These are phyloP conservation scores for Uria aalge DNA, from an alignment of 2,113 vertebrate species.

Conservation along the genomic window DNA sequence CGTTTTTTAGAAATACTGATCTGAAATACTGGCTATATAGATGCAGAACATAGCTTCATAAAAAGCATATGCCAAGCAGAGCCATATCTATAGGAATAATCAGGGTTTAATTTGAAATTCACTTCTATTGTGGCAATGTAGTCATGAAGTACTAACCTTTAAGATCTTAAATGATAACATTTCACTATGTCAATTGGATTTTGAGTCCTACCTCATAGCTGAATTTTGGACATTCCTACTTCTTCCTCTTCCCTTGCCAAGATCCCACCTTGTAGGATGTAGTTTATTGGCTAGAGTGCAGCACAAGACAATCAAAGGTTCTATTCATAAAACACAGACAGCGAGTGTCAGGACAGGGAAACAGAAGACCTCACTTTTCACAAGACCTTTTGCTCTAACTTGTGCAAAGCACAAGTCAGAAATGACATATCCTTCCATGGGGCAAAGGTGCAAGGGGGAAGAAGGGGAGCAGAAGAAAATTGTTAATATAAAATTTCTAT, in stretches of 20 bases:
- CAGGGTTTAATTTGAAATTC: neutral
- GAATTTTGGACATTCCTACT: neutral
- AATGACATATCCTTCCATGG: neutral
- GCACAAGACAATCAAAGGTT: neutral
- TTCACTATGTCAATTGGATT: neutral
- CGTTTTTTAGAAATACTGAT: neutral
- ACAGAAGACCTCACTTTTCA: neutral
- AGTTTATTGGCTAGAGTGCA: neutral
- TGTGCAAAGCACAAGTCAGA: neutral
- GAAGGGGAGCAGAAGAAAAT: neutral
- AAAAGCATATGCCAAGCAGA: neutral
- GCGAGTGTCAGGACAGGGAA: neutral
- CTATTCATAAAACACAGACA: neutral
- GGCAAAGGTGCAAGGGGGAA: neutral
- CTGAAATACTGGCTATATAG: neutral
- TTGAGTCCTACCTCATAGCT: neutral
- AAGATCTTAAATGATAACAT: neutral
- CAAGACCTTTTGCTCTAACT: neutral
- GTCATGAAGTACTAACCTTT: neutral
- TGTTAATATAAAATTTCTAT: neutral
- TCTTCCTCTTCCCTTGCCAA: neutral
- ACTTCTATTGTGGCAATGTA: neutral
- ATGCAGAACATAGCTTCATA: neutral
- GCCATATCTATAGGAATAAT: neutral
- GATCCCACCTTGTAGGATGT: neutral